Conservation (phyloP, 1,140 invertebrate species). For the Grapholita molesta region DNA sequence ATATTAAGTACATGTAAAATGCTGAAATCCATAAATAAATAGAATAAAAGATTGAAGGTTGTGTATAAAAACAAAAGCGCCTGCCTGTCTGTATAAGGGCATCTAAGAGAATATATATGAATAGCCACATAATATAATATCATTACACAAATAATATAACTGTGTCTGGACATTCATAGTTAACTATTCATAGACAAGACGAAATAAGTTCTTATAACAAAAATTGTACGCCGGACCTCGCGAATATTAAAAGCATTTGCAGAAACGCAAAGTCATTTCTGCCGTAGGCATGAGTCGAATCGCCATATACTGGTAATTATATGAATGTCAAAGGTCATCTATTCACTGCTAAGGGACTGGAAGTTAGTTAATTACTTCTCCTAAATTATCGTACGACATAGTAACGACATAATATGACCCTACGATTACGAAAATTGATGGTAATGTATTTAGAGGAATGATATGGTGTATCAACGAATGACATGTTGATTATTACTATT, state of each 20-base stretch:
- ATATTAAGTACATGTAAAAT: no score
- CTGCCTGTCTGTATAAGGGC: no score
- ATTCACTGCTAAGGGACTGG: background rate
- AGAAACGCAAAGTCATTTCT: background rate
- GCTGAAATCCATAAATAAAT: no score
- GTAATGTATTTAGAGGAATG: background rate
- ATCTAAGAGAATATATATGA: no score
- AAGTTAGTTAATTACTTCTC: conserved; percentile 12
- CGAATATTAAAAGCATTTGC: no score
- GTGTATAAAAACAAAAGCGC: no score
- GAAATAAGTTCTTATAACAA: background rate
- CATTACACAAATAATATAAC: no score
- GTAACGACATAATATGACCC: background rate
- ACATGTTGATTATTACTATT: no score
- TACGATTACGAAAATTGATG: background rate
- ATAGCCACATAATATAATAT: no score
- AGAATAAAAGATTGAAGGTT: no score
- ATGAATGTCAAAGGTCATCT: conserved; percentile 1
- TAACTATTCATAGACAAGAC: no score
- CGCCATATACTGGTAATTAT: conserved; percentile 11
- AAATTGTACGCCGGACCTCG: background rate
- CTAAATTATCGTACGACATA: background rate
- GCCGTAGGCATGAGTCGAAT: background rate
- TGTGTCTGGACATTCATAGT: no score
- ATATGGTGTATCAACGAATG: background rate